Evolutionary conservation across 2,797 vertebrate genomes (phyloP), one percentile per base, ranked within the genome.

Genomic region (Diplodus sargus): DNA sequence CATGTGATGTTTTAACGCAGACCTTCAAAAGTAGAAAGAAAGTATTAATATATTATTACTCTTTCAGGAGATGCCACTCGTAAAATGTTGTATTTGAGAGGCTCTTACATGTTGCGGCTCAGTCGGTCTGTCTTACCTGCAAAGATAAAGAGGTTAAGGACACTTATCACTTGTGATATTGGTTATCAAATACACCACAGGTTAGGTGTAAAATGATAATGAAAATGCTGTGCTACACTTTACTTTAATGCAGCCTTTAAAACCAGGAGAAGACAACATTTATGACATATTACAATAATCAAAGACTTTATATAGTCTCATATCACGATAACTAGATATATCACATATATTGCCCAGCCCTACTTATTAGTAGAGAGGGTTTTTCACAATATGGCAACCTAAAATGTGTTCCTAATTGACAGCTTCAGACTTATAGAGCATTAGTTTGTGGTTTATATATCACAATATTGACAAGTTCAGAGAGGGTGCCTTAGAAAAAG

Each of bases 1-100:
- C 79, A 93, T 49, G 39, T 82, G 88, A 61, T 66, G 81, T 76
- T 90, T 93, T 3, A 91, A 45, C 15, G 56, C 78, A 56, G 88
- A 89, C 94, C 94, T 95, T 84, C 3, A 77, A 72, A 76, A 49
- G 2, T 0, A 68, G 47, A 73, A 79, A 78, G 25, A 42, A 25
- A 5, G 66, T 5, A 17, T 76, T 25, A 45, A 25, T 10, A 48
- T 3, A 34, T n/a, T 3, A 34, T n/a, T 20, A 25, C 13, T 25
- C 39, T 23, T 23, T n/a, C 2, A 51, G 68, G 34, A 43, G 4
- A 10, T 10, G 3, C 14, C 5, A 43, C 17, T 49, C 17, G 54
- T 1, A 23, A 43, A 66, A n/a, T 28, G 4, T 20, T 14, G 14
- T 10, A n/a, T 34, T 28, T 22, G 4, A 76, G 3, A 74, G 18